Conservation (phyloP, 2,797 vertebrate species). For the Aselliscus stoliczkanus region DNA sequence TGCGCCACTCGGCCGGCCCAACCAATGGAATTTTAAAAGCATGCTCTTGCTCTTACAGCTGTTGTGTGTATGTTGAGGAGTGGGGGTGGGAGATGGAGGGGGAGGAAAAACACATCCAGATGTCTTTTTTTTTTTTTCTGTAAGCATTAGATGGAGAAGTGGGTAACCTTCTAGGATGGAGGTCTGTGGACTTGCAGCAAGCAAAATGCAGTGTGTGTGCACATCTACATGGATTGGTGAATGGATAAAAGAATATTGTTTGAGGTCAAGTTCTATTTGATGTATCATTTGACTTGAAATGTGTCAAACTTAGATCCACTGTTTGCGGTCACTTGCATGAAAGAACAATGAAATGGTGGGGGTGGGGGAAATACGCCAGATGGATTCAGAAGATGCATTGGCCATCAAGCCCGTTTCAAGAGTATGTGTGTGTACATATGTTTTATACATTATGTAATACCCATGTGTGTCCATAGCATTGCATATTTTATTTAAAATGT, state of each 20-base stretch:
- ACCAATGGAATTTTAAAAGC: slow-evolving; percentile 42
- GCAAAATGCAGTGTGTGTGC: background rate
- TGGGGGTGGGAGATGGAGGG: background rate
- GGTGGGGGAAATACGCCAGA: background rate
- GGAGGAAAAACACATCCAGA: background rate
- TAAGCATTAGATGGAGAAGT: background rate
- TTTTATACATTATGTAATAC: background rate
- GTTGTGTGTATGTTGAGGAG: slow-evolving; percentile 30
- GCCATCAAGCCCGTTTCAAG: background rate
- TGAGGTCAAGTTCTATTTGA: slow-evolving; percentile 39
- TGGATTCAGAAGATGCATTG: background rate
- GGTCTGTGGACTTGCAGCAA: background rate
- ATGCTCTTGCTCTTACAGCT: slow-evolving; percentile 45
- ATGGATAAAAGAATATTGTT: background rate
- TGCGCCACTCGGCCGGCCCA: too few relatives aligned
- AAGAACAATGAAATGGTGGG: background rate
- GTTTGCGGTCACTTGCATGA: background rate
- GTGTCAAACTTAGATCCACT: slow-evolving; percentile 37
- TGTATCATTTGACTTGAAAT: slow-evolving; percentile 55
- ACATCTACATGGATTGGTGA: background rate
- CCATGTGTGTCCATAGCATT: background rate
- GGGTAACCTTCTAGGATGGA: background rate
- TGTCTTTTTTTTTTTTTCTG: background rate
- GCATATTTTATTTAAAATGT: background rate
- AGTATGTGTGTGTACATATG: background rate